Percentiles rank a stretch among this genome's conserved stretches.
Conservation (phyloP, 2,797 vertebrate genomes). For the Fratercula arctica region DNA sequence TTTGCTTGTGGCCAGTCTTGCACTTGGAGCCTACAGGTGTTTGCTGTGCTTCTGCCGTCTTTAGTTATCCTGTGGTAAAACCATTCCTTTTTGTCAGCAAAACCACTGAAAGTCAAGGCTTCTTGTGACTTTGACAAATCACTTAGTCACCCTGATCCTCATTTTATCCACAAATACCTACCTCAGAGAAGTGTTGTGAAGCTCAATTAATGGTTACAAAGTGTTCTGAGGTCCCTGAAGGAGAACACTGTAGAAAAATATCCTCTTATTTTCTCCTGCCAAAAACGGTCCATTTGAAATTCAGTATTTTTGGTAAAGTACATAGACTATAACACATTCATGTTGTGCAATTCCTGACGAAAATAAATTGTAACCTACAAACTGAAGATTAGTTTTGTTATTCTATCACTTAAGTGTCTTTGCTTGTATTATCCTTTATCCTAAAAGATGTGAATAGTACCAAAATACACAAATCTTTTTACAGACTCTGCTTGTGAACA, state of each 20-base stretch:
- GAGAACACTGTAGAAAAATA: background rate
- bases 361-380: slow-evolving; percentile 10
- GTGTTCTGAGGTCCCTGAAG: background rate
- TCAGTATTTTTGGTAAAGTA: background rate
- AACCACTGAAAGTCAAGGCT: background rate
- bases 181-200: background rate
- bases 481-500: background rate
- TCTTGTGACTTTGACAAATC: background rate
- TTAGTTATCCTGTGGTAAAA: background rate
- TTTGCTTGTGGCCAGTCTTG: background rate
- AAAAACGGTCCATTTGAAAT: background rate
- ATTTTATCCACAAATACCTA: background rate
- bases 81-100: background rate
- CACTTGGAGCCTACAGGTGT: background rate
- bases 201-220: background rate
- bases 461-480: background rate
- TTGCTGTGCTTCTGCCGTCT: background rate
- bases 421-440: slow-evolving; percentile 14
- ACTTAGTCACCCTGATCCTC: background rate
- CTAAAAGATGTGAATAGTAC: slow-evolving; percentile 21
- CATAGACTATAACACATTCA: background rate
- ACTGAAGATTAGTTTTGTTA: slow-evolving; percentile 39
- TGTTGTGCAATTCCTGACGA: slow-evolving; percentile 19
- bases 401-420: background rate
- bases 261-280: background rate